Percentiles rank a stretch among this genome's conserved stretches.
phyloP scores from a whole-genome alignment of 2,797 vertebrate species.

The Synaphobranchus kaupii region DNA sequence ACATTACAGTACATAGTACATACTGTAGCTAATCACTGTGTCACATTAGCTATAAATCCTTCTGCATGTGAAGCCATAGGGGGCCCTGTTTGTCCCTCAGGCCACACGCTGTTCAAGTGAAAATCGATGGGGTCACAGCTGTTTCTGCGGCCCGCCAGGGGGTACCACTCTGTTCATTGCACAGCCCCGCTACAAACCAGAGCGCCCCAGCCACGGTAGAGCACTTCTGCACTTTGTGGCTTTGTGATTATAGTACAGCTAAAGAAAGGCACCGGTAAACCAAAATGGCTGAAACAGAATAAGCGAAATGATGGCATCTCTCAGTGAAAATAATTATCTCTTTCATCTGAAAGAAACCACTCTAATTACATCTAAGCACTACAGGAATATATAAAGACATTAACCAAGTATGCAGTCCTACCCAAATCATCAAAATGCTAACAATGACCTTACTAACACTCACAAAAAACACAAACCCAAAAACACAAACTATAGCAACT shows the following conservation, averaged over 20 bases:
- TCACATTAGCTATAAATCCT: neutral
- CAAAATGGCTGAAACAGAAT: neutral
- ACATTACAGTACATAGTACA: neutral
- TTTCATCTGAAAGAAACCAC: neutral
- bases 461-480: neutral
- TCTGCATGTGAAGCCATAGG: neutral
- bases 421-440: neutral
- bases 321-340: neutral
- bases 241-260: neutral
- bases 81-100: neutral
- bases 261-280: neutral
- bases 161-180: conserved; percentile 60
- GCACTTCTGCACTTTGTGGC: neutral
- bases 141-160: conserved; percentile 58
- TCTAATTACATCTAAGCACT: neutral
- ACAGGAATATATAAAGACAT: neutral
- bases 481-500: neutral
- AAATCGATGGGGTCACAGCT: conserved; percentile 71
- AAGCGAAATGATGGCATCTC: neutral
- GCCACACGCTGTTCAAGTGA: neutral
- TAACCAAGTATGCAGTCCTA: neutral
- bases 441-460: neutral
- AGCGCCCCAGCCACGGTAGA: conserved; percentile 17
- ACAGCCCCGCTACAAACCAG: conserved; percentile 61
- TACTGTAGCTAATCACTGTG: too few species aligned